Evolutionary conservation across 2,888 invertebrate genomes (phyloP).

Genomic region (Leucozona laternaria): DNA sequence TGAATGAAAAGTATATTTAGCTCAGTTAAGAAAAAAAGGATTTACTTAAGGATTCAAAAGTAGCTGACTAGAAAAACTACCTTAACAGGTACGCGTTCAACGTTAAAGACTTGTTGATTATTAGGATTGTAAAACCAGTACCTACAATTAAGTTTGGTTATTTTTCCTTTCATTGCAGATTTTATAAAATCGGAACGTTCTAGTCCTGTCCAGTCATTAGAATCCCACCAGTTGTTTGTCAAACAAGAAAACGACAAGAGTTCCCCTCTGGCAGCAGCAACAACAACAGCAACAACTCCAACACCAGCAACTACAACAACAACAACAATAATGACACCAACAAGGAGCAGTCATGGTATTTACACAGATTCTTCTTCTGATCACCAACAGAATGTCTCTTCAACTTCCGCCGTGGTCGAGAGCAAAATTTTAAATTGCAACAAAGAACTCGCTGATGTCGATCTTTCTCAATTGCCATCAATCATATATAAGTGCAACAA

Average conservation of each 20-base stretch:
- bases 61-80: too few relatives aligned
- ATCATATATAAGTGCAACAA: constrained; percentile 82
- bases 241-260: constrained; percentile 58
- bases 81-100: too few relatives aligned
- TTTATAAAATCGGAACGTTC: constrained; percentile 76
- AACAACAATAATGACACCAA: background rate
- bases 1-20: too few relatives aligned
- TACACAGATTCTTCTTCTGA: constrained; percentile 35
- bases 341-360: constrained; percentile 37
- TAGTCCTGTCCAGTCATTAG: constrained; percentile 82
- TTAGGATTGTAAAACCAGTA: background rate
- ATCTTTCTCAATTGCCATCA: constrained; percentile 68
- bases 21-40: too few relatives aligned
- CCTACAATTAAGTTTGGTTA: background rate
- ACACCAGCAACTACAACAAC: background rate
- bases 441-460: constrained; percentile 54
- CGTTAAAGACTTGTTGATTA: background rate
- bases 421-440: constrained; percentile 84
- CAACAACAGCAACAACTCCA: background rate
- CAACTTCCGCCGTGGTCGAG: constrained; percentile 81
- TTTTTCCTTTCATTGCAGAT: constrained; percentile 41
- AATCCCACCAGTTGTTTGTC: constrained; percentile 44
- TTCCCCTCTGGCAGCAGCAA: background rate
- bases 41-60: too few relatives aligned
- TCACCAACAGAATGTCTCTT: constrained; percentile 41